Percentiles rank a stretch among this genome's conserved stretches.
phyloP scores from a whole-genome alignment of 2,113 vertebrate genomes.

The Pterocles gutturalis region DNA sequence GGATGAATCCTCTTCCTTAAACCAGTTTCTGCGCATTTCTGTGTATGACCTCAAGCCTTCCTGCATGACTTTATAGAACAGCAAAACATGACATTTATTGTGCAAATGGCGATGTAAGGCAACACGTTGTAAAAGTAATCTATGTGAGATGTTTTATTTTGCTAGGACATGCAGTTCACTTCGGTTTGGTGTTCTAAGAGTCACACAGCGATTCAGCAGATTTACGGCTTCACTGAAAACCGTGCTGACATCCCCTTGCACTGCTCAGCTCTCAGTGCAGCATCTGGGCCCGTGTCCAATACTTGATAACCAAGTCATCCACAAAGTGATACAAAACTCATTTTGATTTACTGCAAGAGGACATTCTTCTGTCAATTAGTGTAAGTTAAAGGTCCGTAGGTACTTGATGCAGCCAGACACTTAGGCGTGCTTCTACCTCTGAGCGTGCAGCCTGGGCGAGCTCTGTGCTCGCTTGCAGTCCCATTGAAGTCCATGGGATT shows the following conservation, averaged over 20 bases:
- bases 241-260: not conserved
- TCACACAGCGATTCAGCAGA: not conserved
- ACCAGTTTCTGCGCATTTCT: not conserved
- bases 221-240: not conserved
- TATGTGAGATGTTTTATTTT: not conserved
- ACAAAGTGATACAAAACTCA: not conserved
- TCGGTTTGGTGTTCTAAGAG: not conserved
- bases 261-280: not conserved
- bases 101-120: not conserved
- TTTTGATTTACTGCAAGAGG: constrained; percentile 25
- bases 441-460: not conserved
- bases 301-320: not conserved
- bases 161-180: not conserved
- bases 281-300: not conserved
- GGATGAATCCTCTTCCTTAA: not conserved
- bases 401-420: not conserved
- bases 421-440: not conserved
- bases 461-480: accelerated
- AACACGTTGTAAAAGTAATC: not conserved
- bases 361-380: constrained; percentile 5
- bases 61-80: not conserved
- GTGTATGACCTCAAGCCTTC: not conserved
- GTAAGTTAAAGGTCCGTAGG: not conserved
- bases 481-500: not conserved
- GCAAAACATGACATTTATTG: not conserved